A percentile compares a stretch with the other conserved stretches of the same genome.
phyloP scores from a whole-genome alignment of 2,888 invertebrate species.

The Petrolisthes manimaculis region DNA sequence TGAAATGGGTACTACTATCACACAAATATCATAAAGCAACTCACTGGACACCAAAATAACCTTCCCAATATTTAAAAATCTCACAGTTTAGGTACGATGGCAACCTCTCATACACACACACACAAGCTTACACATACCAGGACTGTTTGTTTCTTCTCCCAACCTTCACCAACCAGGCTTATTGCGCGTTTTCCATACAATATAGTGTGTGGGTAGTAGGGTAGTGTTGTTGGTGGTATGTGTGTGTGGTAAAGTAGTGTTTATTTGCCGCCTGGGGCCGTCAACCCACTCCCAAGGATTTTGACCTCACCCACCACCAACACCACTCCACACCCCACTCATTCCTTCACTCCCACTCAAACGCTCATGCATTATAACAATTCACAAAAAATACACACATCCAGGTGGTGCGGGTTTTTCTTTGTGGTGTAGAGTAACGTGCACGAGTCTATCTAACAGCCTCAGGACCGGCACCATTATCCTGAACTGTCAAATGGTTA shows the following conservation, averaged over 20 bases:
- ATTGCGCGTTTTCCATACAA: not conserved
- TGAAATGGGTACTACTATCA: too few species aligned
- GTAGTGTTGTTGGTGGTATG: not conserved
- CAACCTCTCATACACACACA: too few species aligned
- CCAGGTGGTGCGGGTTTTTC: too few species aligned
- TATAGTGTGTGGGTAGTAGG: slow-evolving; percentile 7
- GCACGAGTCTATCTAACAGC: not conserved
- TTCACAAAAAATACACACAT: too few species aligned
- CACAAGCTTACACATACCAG: too few species aligned
- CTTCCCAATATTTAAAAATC: too few species aligned
- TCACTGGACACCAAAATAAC: too few species aligned
- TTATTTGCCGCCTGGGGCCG: not conserved
- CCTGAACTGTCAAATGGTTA: slow-evolving; percentile 30
- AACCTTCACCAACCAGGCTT: not conserved
- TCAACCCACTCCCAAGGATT: slow-evolving; percentile 2
- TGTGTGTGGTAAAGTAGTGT: not conserved
- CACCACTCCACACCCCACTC: too few species aligned
- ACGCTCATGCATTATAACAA: too few species aligned
- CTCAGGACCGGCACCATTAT: slow-evolving; percentile 22
- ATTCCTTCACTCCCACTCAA: too few species aligned
- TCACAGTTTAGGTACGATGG: too few species aligned
- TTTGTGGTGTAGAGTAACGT: not conserved
- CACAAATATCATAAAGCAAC: too few species aligned
- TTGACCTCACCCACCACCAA: not conserved
- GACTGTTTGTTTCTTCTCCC: not conserved